Evolutionary conservation across 1,140 invertebrate genomes (phyloP), one percentile per base, ranked within the genome.

Genomic region (Drosophila kepulauana): DNA sequence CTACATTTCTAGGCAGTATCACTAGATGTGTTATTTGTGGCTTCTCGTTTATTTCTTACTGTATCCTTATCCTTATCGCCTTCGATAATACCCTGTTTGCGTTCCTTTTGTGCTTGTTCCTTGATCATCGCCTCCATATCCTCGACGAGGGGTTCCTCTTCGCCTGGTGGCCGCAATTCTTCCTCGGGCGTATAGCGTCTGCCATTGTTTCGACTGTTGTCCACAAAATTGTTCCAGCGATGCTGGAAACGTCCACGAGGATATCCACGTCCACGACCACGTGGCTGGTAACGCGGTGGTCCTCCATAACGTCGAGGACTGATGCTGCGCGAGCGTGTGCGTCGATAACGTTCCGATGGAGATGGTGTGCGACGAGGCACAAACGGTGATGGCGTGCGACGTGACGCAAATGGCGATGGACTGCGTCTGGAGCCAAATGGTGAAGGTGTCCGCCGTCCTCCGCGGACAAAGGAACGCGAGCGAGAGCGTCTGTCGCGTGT

Each of bases 71-170:
- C 93, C 71, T 93, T 93, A 75, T 93, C 93, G 63, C 93, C 81
- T 70, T 93, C 91, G 15, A 94, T 87, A 75, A 93, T 93, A 49
- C 93, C 93, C 62, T 93, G 93, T 75, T 93, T 93, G 57, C 93
- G 93, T 74, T 94, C 93, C 70, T 93, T 93, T 79, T 94, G 93
- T 15, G 93, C 93, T 70, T 25, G 20, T 25, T 93, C 93, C 67
- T 80, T 93, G 15, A 94, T 87, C 78, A 94, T 94, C 72, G 93
- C 93, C 75, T 94, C 93, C 76, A 94, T 93, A 76, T 94, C 93
- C 38, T 94, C 93, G 35, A 93, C 85, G 7, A 79, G 81, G 5
- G 79, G 81, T 2, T 68, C 77, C 5, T 69, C 79, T 28, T 62
- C 54, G 11, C 33, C 41, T 0, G 59, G 64, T 10, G 57, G 69